A percentile compares a stretch with the other conserved stretches of the same genome.
Evolutionary conservation across 2,888 invertebrate species (phyloP).

Genomic region (Macrophya annulata): DNA sequence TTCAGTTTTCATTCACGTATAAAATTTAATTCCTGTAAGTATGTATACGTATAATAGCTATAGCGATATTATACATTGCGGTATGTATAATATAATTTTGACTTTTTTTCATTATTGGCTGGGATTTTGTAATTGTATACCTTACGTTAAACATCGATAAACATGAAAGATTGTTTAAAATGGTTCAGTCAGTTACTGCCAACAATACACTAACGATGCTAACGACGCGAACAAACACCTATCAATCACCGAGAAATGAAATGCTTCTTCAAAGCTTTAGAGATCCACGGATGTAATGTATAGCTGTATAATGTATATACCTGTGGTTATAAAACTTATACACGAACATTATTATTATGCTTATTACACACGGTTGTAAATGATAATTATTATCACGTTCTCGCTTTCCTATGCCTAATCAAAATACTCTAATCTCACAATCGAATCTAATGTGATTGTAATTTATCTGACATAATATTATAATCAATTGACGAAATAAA

Average conservation of each 20-base stretch:
- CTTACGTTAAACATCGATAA: not conserved
- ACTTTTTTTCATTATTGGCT: not conserved
- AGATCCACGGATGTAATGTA: constrained; percentile 16
- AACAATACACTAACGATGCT: constrained; percentile 45
- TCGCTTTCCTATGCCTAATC: not conserved
- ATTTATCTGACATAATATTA: not conserved
- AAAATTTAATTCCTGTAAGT: too few relatives aligned
- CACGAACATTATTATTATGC: constrained; percentile 18
- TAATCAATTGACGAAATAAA: too few relatives aligned
- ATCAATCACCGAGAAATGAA: constrained; percentile 31
- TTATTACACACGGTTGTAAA: not conserved
- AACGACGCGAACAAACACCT: constrained; percentile 34
- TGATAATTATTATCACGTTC: not conserved
- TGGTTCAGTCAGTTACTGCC: not conserved
- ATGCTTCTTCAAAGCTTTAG: not conserved
- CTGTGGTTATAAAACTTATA: constrained; percentile 6
- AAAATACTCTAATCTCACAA: not conserved
- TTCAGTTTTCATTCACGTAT: not conserved
- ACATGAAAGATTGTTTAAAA: constrained; percentile 23
- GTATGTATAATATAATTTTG: not conserved
- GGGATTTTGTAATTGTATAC: not conserved
- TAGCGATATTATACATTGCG: not conserved
- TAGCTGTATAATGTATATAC: too few relatives aligned
- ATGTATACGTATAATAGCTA: not conserved
- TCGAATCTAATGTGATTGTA: constrained; percentile 5